Base-by-base conservation (phyloP, 2,888 invertebrate genomes). In the Dilophus febrilis region DNA sequence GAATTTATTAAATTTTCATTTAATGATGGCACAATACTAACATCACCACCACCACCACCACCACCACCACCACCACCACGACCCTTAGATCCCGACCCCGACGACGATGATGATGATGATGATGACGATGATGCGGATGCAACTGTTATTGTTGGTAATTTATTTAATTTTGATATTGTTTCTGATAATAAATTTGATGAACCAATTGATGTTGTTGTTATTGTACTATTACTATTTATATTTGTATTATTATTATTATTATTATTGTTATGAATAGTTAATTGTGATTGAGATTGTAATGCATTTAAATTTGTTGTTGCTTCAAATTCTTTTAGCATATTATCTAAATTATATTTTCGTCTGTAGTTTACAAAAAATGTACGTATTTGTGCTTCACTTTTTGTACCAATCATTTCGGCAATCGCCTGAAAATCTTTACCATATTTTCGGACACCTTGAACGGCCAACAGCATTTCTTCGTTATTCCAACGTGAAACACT, bases 371-470 rank as follows among this genome's bases (percentile, higher is more conserved):
- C 74, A 64, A 87, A 95, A 65, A 94, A 95, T 37, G 81, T 80
- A 47, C 90, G 78, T 35, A 95, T 72, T 58, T 94, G 92, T 37
- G 82, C 77, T 62, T 92, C 94, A 2, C 86, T 90, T 67, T 95
- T 95, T 38, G 90, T 95, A 45, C 91, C 91, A 47, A 95, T 73
- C 11, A 90, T 81, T 58, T 94, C 92, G 13, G 95, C 90, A 48
- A 95, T 94, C 26, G 90, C 87, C 65, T 86, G 74, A 59, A 83
- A 85, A 60, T 84, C 77, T 66, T 83, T 82, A 58, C 84, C 84
- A 53, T 78, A 81, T 64, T 82, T 82, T 46, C 78, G 70, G 42
- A 79, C 74, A 54, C 90, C 92, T 54, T 91, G 86, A 28, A 92
- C 86, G 14, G 90, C 94, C 54, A 95, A 67, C 22, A 90, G 67